Percentiles rank a stretch among this genome's conserved stretches.
Conservation (phyloP, 2,888 invertebrate genomes). For the Eremobia ochroleuca region DNA sequence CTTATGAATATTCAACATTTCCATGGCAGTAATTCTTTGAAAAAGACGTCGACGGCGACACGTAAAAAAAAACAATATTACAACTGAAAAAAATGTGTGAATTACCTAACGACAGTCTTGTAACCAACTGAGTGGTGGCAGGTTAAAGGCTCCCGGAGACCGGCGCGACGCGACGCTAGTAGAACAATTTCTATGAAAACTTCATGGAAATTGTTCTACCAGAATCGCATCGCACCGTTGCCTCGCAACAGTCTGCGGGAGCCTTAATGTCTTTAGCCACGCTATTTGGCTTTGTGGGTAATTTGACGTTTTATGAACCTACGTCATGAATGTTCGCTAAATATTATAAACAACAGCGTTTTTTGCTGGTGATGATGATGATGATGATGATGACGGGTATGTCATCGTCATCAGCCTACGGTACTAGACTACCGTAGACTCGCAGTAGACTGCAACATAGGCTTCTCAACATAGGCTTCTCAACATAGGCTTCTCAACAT, state of each 20-base stretch:
- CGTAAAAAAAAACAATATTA: background rate
- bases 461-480: no score
- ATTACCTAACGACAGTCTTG: background rate
- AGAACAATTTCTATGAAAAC: no score
- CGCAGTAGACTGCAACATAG: background rate
- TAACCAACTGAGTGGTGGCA: background rate
- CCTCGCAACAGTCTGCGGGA: no score
- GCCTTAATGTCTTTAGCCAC: background rate
- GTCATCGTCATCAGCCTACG: background rate
- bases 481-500: no score
- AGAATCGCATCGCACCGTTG: no score
- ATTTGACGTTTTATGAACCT: background rate
- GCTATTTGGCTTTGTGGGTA: background rate
- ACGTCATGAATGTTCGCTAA: background rate
- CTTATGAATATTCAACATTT: constrained; percentile 27
- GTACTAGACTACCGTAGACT: background rate
- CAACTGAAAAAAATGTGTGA: background rate
- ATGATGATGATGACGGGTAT: background rate
- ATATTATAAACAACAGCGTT: no score
- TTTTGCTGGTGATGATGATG: no score
- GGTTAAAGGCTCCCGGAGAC: background rate
- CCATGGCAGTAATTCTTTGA: background rate
- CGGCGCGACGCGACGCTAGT: no score
- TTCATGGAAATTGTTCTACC: no score
- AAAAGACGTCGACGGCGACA: background rate